These are phyloP conservation scores for Trichogramma pretiosum DNA, from an alignment of 1,140 invertebrate species.

Conservation along the genomic window DNA sequence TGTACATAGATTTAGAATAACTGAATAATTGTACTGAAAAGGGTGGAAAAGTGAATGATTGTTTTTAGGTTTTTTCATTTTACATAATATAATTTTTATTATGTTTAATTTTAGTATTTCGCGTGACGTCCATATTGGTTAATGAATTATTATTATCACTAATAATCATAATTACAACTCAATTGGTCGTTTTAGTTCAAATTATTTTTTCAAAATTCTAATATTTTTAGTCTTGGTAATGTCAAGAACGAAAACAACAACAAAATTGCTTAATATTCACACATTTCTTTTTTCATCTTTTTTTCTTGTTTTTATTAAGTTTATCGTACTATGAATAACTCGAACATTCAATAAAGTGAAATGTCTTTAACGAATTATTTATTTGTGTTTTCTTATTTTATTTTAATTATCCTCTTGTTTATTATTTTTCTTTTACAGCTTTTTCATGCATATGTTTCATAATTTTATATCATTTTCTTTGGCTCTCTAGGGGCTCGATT, in stretches of 20 bases:
- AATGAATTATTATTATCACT: slow-evolving; percentile 7
- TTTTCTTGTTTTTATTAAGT: slow-evolving; percentile 4
- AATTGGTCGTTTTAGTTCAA: too few relatives aligned
- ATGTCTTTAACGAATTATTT: slow-evolving; percentile 3
- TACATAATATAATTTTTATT: too few relatives aligned
- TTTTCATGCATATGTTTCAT: too few relatives aligned
- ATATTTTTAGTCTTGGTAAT: too few relatives aligned
- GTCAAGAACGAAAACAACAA: neutral
- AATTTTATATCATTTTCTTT: slow-evolving; percentile 2
- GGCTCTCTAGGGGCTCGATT: slow-evolving; percentile 29
- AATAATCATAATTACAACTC: too few relatives aligned
- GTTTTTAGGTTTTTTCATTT: slow-evolving; percentile 11
- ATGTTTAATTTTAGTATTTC: slow-evolving; percentile 12
- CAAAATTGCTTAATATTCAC: neutral
- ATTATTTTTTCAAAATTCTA: too few relatives aligned
- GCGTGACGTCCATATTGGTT: slow-evolving; percentile 5
- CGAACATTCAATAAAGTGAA: slow-evolving; percentile 14
- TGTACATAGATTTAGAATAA: slow-evolving; percentile 15
- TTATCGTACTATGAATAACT: slow-evolving; percentile 13
- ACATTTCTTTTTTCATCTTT: neutral
- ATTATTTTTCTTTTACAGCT: slow-evolving; percentile 4
- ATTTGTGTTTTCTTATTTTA: slow-evolving; percentile 15
- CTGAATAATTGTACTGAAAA: slow-evolving; percentile 1
- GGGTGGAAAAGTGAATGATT: slow-evolving; percentile 9
- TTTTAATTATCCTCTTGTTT: neutral